Evolutionary conservation across 2,888 invertebrate genomes (phyloP).

Genomic region (Chromoteleia sp.): DNA sequence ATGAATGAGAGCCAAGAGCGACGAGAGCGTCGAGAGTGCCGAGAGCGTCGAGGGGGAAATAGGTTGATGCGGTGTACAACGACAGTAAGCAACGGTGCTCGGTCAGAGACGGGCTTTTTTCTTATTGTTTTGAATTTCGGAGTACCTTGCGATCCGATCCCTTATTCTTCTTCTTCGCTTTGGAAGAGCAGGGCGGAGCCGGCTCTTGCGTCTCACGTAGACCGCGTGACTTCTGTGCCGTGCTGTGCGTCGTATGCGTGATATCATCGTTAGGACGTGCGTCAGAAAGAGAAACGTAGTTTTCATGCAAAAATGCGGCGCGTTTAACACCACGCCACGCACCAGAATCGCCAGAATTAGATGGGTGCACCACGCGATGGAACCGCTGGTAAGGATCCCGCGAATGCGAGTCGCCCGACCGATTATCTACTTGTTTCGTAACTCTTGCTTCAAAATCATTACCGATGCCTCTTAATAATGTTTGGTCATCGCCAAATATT

Average conservation of each 20-base stretch:
- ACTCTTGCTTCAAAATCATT: no score
- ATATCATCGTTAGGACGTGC: conserved; percentile 25
- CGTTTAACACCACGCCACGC: conserved; percentile 58
- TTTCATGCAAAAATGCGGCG: conserved; percentile 64
- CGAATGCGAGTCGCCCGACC: no score
- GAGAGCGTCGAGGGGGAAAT: conserved; percentile 58
- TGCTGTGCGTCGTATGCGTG: conserved; percentile 26
- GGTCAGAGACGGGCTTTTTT: conserved; percentile 30
- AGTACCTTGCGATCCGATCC: no score
- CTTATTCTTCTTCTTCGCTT: no score
- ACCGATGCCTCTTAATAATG: no score
- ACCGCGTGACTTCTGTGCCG: conserved; percentile 21
- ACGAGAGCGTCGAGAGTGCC: conserved; percentile 12
- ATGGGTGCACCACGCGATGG: conserved; percentile 70
- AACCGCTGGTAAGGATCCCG: conserved; percentile 67
- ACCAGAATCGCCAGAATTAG: conserved; percentile 55
- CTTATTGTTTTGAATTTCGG: not conserved
- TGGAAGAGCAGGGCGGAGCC: conserved; percentile 71
- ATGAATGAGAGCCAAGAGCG: conserved; percentile 51
- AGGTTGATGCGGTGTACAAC: conserved; percentile 59
- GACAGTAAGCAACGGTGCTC: conserved; percentile 60
- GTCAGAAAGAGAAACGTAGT: conserved; percentile 24
- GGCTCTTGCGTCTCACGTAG: not conserved
- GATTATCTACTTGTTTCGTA: no score
- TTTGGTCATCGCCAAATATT: no score